Percentiles rank a stretch among this genome's conserved stretches.
These are phyloP conservation scores for Rhinoraja longicauda DNA, from an alignment of 2,797 vertebrate genomes.

Conservation along the genomic window DNA sequence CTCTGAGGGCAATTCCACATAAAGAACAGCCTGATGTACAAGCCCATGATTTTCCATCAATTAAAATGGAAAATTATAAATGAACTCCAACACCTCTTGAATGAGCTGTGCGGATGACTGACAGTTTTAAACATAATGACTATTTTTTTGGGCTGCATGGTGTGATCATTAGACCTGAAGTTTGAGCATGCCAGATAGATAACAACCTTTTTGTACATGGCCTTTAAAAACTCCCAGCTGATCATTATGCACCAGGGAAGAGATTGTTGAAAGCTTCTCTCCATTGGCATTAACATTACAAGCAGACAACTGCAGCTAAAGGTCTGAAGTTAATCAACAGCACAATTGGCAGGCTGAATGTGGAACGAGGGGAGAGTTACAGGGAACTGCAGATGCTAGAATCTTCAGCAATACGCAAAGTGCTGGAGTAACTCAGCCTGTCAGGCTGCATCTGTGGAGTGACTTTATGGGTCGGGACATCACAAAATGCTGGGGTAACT, in stretches of 20 bases:
- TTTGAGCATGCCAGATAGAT: background rate
- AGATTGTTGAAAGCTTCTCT: background rate
- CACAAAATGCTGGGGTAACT: too few species aligned
- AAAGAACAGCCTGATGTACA: background rate
- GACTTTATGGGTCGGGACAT: too few species aligned
- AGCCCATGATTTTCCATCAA: background rate
- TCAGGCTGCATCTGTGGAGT: too few species aligned
- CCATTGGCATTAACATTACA: slow-evolving; percentile 2
- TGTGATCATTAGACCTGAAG: background rate
- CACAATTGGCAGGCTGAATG: background rate
- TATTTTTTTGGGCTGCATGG: too few species aligned
- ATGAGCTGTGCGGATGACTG: background rate
- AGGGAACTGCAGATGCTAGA: too few species aligned
- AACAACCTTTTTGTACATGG: background rate
- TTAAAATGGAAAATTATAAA: background rate
- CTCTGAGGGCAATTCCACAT: background rate
- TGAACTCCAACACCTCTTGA: background rate
- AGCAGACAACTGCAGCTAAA: background rate
- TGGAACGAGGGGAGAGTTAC: background rate
- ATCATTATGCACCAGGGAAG: slow-evolving; percentile 15
- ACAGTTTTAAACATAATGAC: background rate
- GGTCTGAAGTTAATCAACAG: slow-evolving; percentile 13
- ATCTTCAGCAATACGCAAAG: too few species aligned
- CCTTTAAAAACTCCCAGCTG: background rate
- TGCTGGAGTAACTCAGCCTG: too few species aligned